Evolutionary conservation across 1,140 invertebrate genomes (phyloP), one percentile per base, ranked within the genome.

Genomic region (Hylaeus volcanicus): DNA sequence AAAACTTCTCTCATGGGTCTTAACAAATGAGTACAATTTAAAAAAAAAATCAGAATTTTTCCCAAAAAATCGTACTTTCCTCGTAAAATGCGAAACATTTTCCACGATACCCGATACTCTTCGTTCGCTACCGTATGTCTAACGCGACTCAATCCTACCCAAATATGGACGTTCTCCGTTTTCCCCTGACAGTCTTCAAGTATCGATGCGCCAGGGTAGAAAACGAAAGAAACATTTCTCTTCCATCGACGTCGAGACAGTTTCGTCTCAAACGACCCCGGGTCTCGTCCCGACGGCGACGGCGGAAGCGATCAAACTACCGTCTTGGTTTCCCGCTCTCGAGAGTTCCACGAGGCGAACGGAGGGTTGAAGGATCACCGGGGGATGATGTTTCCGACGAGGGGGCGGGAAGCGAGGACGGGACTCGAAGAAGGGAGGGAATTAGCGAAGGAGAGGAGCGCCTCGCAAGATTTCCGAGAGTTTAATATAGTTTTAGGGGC

Each of bases 401-500:
- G 74, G 61, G 58, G 53, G 68, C 60, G 15, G 45, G 14, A 64
- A 69, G 72, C 43, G 45, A 61, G 76, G 58, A 41, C 39, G 72
- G 84, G 79, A 81, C 60, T 72, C 64, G 78, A 81, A 66, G 74
- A 79, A 79, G 79, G 88, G 87, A 85, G 87, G 89, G 88, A 92
- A 91, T 86, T 82, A 88, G 83, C 77, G 81, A 81, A 80, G 78
- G 61, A 79, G 71, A 88, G 83, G 83, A 89, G 89, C 26, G 26
- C 89, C 89, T 89, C 86, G 82, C 75, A 93, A 93, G 92, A 92
- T 93, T 93, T 92, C 89, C 86, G 81, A 70, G 92, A 93, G 92
- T 93, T 93, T 92, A 93, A 93, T 93, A 93, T 92, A 92, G 91
- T 93, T 93, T 93, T 92, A 92, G 91, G 92, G 92, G 92, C 90